Percentiles rank a stretch among this genome's conserved stretches.
These are phyloP conservation scores for Pachyrhynchus sulphureomaculatus DNA, from an alignment of 1,140 invertebrate genomes.

Conservation along the genomic window DNA sequence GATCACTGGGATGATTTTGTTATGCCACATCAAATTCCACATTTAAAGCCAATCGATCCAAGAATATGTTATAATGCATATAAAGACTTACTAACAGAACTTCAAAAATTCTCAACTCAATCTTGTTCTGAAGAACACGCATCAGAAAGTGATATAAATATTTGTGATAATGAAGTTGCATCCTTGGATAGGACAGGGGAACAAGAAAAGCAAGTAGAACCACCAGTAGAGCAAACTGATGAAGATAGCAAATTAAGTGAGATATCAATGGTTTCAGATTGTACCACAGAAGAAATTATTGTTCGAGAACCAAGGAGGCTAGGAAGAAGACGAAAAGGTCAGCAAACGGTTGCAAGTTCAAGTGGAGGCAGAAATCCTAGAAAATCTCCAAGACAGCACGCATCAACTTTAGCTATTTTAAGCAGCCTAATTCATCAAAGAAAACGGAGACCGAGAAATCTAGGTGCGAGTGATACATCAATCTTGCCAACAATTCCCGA, in stretches of 20 bases:
- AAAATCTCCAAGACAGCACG: constrained; percentile 83
- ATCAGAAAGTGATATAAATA: neutral
- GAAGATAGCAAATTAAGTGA: constrained; percentile 41
- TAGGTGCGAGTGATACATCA: neutral
- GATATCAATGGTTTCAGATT: constrained; percentile 21
- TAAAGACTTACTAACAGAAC: constrained; percentile 27
- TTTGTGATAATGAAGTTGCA: neutral
- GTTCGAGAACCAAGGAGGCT: constrained; percentile 2
- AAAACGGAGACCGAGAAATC: constrained; percentile 46
- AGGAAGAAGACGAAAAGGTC: constrained; percentile 33
- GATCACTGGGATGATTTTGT: constrained; percentile 58
- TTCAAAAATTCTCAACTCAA: neutral
- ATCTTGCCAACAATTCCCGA: constrained; percentile 26
- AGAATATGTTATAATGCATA: constrained; percentile 48
- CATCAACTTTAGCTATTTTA: constrained; percentile 79
- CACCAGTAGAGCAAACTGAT: constrained; percentile 19
- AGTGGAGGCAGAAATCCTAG: constrained; percentile 62
- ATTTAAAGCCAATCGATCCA: constrained; percentile 60
- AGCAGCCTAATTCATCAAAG: constrained; percentile 63
- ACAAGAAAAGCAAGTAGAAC: neutral
- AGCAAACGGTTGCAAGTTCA: constrained; percentile 16
- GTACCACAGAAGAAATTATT: constrained; percentile 27
- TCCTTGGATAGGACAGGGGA: neutral
- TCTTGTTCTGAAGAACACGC: neutral
- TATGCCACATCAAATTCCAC: constrained; percentile 74